Evolutionary conservation across 1,140 invertebrate genomes (phyloP), one percentile per base, ranked within the genome.

Genomic region (Helicoverpa armigera): DNA sequence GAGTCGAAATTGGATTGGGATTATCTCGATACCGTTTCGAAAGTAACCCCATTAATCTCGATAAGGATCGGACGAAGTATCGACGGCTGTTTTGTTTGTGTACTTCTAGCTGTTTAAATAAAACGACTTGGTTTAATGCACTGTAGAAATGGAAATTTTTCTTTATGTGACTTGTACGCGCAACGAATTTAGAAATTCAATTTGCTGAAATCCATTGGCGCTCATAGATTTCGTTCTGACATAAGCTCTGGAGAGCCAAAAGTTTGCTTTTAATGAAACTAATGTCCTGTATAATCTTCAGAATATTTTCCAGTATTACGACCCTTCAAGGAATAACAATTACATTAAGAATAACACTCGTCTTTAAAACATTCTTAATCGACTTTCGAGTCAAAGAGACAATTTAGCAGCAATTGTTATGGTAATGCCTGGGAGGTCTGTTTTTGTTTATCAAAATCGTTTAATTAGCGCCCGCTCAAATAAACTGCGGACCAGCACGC

Each of bases 401-500:
- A 81, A 53, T 69, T 74, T 51, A 77, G 13, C 48, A 56, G 18
- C 75, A 79, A 79, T 69, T 58, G 65, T 77, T 78, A 83, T 83
- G 50, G 35, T 60, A 80, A 78, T 77, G 43, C 54, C 70, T 61
- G 63, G 79, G 65, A 69, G 73, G 79, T 56, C 50, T 61, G 58
- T 65, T 82, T 84, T 79, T 84, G 79, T 86, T 69, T 86, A 82
- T 86, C 75, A 74, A 75, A 84, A 82, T 84, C 79, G 69, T 84
- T 86, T 81, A 84, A 83, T 83, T 84, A 82, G 82, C 65, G 29
- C 75, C 43, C 69, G 2, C 75, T 74, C 67, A 79, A 69, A 73
- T 53, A 74, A 81, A 84, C 31, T 51, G 75, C 67, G 2, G 2
- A 35, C 4, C 14, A 48, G 43, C 85, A 84, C 83, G 83, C 83